Evolutionary conservation across 2,797 vertebrate genomes (phyloP), one percentile per base, ranked within the genome.

Genomic region (Lithobates sylvaticus): DNA sequence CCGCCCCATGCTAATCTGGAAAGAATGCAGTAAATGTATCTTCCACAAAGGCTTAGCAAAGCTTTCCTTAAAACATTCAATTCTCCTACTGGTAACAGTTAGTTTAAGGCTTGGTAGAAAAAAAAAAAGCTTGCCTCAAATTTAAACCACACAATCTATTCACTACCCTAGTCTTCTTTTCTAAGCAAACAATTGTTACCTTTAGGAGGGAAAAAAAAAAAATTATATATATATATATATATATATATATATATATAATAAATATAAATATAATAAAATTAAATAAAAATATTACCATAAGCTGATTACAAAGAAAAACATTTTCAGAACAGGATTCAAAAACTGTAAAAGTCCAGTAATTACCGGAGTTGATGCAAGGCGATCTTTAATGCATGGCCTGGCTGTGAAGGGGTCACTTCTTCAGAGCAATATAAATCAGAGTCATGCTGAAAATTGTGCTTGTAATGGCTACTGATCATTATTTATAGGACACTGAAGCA

Each of bases 271-370:
- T n/a, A n/a, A n/a, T n/a, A n/a, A n/a, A n/a, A n/a, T n/a, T n/a
- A n/a, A n/a, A n/a, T n/a, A n/a, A n/a, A n/a, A 78, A 36, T 15
- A 81, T 86, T 81, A 81, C 78, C 39, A 80, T 86, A 86, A 86
- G 77, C 77, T 8, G 61, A 86, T 81, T 70, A 81, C 44, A 86
- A 81, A 76, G 74, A 67, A 34, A 80, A 73, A 76, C 32, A 76
- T 74, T 81, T 74, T 73, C 47, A 77, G 68, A 78, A 78, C 69
- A 72, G 71, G 44, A 36, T 78, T 78, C 39, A 21, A 50, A 44
- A 76, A 29, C 6, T 65, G 42, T 67, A 67, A 77, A 78, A 26
- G 73, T 67, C 77, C 39, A 77, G 75, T 42, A 86, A 82, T 83
- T 86, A 78, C 78, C 29, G 34, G 34, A 36, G 68, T 32, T 72